Evolutionary conservation across 1,140 invertebrate species (phyloP).

Genomic region (Cepaea nemoralis): DNA sequence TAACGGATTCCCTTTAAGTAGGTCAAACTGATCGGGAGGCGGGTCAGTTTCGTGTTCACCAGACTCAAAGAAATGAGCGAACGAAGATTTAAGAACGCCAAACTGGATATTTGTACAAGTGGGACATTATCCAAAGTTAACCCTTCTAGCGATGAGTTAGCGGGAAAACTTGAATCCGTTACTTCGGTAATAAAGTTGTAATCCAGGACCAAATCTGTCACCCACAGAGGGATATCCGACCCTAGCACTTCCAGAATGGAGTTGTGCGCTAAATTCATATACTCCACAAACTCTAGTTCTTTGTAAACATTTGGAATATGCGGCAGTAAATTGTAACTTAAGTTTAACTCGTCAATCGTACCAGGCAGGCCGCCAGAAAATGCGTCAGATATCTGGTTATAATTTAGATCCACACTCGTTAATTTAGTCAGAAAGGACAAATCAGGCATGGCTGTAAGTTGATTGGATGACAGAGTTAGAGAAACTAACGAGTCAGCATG

Average conservation of each 20-base stretch:
- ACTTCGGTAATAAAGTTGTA: background rate
- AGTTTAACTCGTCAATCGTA: background rate
- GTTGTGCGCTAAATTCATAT: background rate
- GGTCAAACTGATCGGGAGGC: background rate
- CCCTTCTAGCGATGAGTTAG: background rate
- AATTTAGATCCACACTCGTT: background rate
- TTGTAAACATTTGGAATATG: background rate
- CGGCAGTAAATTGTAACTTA: background rate
- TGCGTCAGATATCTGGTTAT: background rate
- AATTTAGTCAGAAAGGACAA: background rate
- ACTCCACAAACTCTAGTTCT: background rate
- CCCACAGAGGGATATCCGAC: background rate
- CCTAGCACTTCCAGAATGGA: background rate
- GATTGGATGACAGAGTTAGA: background rate
- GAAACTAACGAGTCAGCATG: background rate
- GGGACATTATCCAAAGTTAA: background rate
- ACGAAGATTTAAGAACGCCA: background rate
- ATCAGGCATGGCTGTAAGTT: background rate
- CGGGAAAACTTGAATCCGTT: background rate
- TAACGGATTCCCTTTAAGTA: background rate
- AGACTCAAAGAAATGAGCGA: background rate
- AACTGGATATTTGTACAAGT: background rate
- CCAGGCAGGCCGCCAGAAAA: background rate
- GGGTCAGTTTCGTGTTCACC: background rate
- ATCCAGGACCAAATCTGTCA: background rate